A percentile compares a stretch with the other conserved stretches of the same genome.
Evolutionary conservation across 2,888 invertebrate species (phyloP).

Genomic region (Argyresthia albistria): DNA sequence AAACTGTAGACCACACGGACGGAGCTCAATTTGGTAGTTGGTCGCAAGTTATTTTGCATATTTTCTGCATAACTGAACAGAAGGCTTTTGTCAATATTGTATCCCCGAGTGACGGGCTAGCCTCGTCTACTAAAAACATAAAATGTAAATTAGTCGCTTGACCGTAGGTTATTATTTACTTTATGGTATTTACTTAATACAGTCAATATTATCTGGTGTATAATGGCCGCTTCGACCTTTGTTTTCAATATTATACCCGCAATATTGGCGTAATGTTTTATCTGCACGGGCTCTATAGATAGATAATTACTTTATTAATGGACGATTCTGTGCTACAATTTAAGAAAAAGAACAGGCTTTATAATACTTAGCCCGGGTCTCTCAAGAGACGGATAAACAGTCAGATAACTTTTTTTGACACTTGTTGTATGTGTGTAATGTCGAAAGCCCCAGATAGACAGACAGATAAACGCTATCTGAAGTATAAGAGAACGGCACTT

Average conservation of each 20-base stretch:
- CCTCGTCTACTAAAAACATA: constrained; percentile 32
- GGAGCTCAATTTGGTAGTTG: constrained; percentile 37
- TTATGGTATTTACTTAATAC: constrained; percentile 4
- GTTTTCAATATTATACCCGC: background rate
- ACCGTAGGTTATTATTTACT: background rate
- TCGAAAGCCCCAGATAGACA: too few relatives aligned
- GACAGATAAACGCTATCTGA: too few relatives aligned
- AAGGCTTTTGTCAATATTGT: constrained; percentile 64
- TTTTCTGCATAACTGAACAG: constrained; percentile 56
- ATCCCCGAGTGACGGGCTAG: constrained; percentile 33
- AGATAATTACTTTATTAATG: too few relatives aligned
- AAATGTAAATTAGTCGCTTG: constrained; percentile 14
- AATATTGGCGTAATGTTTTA: background rate
- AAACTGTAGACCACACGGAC: constrained; percentile 46
- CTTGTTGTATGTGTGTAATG: too few relatives aligned
- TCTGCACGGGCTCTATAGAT: too few relatives aligned
- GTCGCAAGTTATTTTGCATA: constrained; percentile 50
- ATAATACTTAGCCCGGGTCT: too few relatives aligned
- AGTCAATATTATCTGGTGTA: constrained; percentile 3
- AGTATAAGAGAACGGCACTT: too few relatives aligned
- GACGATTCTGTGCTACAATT: too few relatives aligned
- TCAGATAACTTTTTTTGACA: too few relatives aligned
- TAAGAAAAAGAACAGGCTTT: too few relatives aligned
- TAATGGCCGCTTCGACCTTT: background rate
- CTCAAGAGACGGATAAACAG: too few relatives aligned